Evolutionary conservation across 2,888 invertebrate genomes (phyloP).

Genomic region (Amphimallon solstitiale): DNA sequence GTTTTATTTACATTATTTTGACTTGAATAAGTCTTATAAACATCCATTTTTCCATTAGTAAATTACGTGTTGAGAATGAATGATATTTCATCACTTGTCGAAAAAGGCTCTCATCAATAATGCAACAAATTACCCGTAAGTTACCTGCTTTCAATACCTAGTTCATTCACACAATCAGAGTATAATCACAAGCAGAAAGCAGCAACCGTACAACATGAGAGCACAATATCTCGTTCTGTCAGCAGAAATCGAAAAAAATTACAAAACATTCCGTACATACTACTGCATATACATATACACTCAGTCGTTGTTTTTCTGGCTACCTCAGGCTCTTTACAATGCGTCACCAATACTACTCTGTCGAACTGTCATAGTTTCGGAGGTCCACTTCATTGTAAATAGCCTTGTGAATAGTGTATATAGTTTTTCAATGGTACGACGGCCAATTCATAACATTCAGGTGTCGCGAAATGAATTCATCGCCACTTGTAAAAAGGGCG

Average conservation of each 20-base stretch:
- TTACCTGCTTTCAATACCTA: slow-evolving; percentile 39
- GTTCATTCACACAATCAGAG: slow-evolving; percentile 20
- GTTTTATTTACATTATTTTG: no score
- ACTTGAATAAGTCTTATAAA: background rate
- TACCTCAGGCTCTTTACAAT: slow-evolving; percentile 18
- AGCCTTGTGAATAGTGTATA: slow-evolving; percentile 8
- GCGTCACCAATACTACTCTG: background rate
- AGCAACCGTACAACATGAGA: background rate
- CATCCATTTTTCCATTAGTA: background rate
- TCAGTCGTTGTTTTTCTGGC: slow-evolving; percentile 18
- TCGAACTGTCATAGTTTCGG: slow-evolving; percentile 6
- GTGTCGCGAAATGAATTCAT: slow-evolving; percentile 36
- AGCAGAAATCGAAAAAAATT: slow-evolving; percentile 26
- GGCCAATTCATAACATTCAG: slow-evolving; percentile 35
- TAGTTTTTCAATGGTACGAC: slow-evolving; percentile 23
- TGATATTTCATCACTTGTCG: slow-evolving; percentile 9
- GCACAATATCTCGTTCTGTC: slow-evolving; percentile 6
- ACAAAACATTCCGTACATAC: slow-evolving; percentile 20
- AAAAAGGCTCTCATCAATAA: slow-evolving; percentile 26
- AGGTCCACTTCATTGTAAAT: slow-evolving; percentile 22
- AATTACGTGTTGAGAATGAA: slow-evolving; percentile 7
- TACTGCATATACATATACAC: no score
- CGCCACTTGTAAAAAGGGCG: slow-evolving; percentile 37
- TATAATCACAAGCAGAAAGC: slow-evolving; percentile 23
- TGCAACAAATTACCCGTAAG: slow-evolving; percentile 40